These are phyloP conservation scores for Neoarius graeffei DNA, from an alignment of 2,113 vertebrate genomes.

Conservation along the genomic window DNA sequence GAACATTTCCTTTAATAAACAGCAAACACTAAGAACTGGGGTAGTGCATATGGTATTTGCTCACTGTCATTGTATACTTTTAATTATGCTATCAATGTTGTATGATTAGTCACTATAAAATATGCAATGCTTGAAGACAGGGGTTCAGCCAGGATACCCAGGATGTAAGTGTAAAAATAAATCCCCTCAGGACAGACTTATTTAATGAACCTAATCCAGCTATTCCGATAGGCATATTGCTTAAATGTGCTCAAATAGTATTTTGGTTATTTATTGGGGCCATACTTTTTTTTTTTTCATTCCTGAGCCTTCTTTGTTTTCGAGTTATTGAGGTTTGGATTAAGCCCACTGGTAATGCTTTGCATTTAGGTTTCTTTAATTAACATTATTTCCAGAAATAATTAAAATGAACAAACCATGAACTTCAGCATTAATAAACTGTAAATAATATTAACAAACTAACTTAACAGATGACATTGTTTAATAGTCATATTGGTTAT, in stretches of 20 bases:
- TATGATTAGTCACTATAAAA: background rate
- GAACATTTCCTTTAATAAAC: background rate
- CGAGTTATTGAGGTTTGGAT: background rate
- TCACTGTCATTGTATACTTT: background rate
- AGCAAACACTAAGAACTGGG: background rate
- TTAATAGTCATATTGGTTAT: background rate
- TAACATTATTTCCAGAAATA: background rate
- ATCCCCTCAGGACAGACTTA: background rate
- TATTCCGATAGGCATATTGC: background rate
- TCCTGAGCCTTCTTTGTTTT: background rate
- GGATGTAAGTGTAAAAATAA: background rate
- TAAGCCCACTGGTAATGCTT: background rate
- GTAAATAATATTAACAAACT: background rate
- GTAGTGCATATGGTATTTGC: background rate
- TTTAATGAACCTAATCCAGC: conserved; percentile 8
- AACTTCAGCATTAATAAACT: background rate
- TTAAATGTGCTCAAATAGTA: conserved; percentile 1
- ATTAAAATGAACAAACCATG: background rate
- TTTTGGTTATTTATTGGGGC: background rate
- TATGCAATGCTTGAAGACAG: background rate
- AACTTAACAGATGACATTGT: too few relatives aligned
- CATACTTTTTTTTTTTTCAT: background rate
- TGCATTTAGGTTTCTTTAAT: background rate
- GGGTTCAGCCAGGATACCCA: background rate
- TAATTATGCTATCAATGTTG: background rate